Conservation (phyloP, 2,113 vertebrate genomes). For the Lophura nycthemera region DNA sequence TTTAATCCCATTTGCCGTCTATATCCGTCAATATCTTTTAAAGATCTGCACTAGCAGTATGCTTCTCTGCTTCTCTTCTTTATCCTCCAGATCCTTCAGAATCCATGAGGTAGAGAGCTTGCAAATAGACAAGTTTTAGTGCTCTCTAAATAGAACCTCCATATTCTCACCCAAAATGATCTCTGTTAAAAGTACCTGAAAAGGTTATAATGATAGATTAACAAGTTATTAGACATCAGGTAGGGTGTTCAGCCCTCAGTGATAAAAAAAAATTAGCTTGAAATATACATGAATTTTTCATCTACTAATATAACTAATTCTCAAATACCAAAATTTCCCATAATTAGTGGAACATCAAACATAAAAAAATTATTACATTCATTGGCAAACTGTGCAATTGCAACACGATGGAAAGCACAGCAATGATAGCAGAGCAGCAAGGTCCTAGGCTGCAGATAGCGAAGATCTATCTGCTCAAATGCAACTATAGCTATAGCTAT, state of each 20-base stretch:
- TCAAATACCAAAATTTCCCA: background rate
- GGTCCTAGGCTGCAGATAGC: too few species aligned
- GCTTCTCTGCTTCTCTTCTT: background rate
- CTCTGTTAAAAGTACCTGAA: background rate
- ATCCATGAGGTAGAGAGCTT: background rate
- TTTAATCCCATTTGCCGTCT: background rate
- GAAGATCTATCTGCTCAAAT: too few species aligned
- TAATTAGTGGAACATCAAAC: rapidly evolving
- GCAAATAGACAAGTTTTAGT: background rate
- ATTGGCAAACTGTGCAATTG: background rate
- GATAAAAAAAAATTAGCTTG: background rate
- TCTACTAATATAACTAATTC: background rate
- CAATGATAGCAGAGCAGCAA: too few species aligned
- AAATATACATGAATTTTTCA: background rate
- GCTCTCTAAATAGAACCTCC: background rate
- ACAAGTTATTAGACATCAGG: background rate
- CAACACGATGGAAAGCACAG: too few species aligned
- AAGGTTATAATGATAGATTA: background rate
- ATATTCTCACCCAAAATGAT: background rate
- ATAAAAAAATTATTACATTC: background rate
- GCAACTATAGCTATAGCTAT: too few species aligned
- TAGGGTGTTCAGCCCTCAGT: background rate
- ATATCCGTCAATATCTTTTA: background rate
- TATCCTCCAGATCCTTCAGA: background rate
- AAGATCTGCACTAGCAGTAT: background rate